Base-by-base conservation (phyloP, 2,888 invertebrate species). In the Amphipoea lucens region DNA sequence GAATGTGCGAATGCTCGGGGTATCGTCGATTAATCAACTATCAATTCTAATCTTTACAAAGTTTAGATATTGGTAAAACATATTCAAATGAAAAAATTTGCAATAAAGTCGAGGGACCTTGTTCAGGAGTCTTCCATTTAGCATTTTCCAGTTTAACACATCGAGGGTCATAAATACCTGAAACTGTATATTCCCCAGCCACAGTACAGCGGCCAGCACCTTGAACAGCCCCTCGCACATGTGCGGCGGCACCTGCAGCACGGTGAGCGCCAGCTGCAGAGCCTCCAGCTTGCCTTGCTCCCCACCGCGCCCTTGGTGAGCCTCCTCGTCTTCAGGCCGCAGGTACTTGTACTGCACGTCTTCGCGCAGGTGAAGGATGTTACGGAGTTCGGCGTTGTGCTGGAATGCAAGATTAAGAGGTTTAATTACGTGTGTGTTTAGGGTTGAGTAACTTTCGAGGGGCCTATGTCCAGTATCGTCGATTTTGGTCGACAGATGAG, bases 221-320 rank as follows among this genome's bases (percentile, higher is more conserved):
- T 98, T 98, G 92, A 99, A 99, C 86, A 99, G 98, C 0, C 99
- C 99, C 93, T 98, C 98, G 93, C 98, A 98, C 98, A 98, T 98
- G 86, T 98, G 98, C 74, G 98, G 97, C 14, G 98, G 98, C 71
- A 99, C 98, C 95, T 99, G 98, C 63, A 99, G 96, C 65, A 99
- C 98, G 42, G 98, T 99, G 93, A 99, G 98, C 1, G 99, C 99
- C 81, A 99, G 97, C 89, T 98, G 97, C 70, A 99, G 96, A n/a
- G 98, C 98, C 91, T 99, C 99, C 92, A 99, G 97, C 93, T 98
- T 95, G 82, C 96, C 96, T 82, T 95, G 96, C 81, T 96, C 96
- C 0, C 94, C 94, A 9, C 93, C 95, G 4, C 95, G 92, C 0
- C 95, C 94, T 48, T 90, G 90, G n/a, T 92, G 92, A 0, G 93